Evolutionary conservation across 1,140 invertebrate genomes (phyloP).

Genomic region (Drosophila pallidifrons): DNA sequence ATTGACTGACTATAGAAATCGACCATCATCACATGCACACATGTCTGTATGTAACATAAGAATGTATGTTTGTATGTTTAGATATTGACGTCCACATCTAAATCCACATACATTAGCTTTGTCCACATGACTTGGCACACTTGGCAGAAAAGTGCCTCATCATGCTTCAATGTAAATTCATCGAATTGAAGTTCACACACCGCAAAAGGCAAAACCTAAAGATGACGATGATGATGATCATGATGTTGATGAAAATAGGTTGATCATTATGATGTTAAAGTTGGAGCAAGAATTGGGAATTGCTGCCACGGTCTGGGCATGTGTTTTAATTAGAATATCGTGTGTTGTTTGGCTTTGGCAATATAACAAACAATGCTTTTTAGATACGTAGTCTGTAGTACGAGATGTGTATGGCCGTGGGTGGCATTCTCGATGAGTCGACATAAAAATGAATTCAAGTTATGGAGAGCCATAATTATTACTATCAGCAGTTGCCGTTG

Average conservation of each 20-base stretch:
- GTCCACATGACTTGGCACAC: conserved; percentile 64
- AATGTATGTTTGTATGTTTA: background rate
- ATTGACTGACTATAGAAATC: conserved; percentile 60
- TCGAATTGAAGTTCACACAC: conserved; percentile 53
- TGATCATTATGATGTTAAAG: conserved; percentile 28
- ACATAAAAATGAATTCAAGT: conserved; percentile 48
- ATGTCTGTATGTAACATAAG: background rate
- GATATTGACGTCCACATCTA: conserved; percentile 33
- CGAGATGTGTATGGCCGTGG: conserved; percentile 52
- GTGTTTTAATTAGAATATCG: conserved; percentile 83
- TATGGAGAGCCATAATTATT: conserved; percentile 66
- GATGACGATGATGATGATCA: conserved; percentile 36
- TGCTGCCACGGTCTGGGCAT: conserved; percentile 39
- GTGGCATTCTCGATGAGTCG: conserved; percentile 71
- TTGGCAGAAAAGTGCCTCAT: conserved; percentile 61
- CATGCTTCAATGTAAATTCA: conserved; percentile 79
- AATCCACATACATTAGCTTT: conserved; percentile 73
- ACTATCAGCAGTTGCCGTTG: conserved; percentile 71
- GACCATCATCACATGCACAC: conserved; percentile 24
- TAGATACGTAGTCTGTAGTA: conserved; percentile 12
- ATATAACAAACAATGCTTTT: conserved; percentile 73
- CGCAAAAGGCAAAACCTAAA: conserved; percentile 46
- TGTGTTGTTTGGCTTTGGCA: conserved; percentile 81
- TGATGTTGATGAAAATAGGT: conserved; percentile 17
- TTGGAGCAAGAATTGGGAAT: conserved; percentile 8